Conservation (phyloP, 1,140 invertebrate species). For the Muscidifurax raptorellus region DNA sequence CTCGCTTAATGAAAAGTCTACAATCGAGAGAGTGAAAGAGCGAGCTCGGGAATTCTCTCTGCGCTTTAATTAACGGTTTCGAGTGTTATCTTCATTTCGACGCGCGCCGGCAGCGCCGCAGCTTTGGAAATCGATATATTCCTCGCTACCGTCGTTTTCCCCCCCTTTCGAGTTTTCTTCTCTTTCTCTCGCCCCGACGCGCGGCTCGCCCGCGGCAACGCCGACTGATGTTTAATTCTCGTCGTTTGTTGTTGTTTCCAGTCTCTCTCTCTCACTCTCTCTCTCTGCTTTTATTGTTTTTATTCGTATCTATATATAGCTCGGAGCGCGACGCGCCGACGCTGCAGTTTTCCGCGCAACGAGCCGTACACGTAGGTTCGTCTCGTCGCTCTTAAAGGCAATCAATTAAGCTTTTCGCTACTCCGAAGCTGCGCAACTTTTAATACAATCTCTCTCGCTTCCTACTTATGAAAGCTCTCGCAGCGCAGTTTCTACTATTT, state of each 20-base stretch:
- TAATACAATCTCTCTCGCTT: neutral
- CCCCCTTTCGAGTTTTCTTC: neutral
- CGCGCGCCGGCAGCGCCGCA: neutral
- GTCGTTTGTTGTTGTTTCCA: slow-evolving; percentile 37
- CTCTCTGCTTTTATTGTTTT: slow-evolving; percentile 27
- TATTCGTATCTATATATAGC: neutral
- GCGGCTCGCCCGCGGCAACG: neutral
- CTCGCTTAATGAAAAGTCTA: slow-evolving; percentile 64
- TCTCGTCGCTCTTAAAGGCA: slow-evolving; percentile 24
- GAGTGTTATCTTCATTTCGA: slow-evolving; percentile 47
- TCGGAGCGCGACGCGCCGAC: neutral
- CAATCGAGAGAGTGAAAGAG: slow-evolving; percentile 50
- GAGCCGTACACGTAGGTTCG: too few relatives aligned
- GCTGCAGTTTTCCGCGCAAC: slow-evolving; percentile 16
- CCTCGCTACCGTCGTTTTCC: neutral
- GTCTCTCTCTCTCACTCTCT: neutral
- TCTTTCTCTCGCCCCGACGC: neutral
- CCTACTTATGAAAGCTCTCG: neutral
- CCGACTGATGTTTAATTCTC: slow-evolving; percentile 43
- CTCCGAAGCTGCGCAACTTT: neutral
- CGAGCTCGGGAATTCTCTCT: slow-evolving; percentile 39
- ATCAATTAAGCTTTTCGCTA: slow-evolving; percentile 20
- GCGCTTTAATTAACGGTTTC: slow-evolving; percentile 55
- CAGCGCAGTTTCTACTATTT: neutral
- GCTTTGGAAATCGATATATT: slow-evolving; percentile 42